Percentiles rank a stretch among this genome's conserved stretches.
Conservation (phyloP, 2,888 invertebrate species). For the Brenthis daphne region DNA sequence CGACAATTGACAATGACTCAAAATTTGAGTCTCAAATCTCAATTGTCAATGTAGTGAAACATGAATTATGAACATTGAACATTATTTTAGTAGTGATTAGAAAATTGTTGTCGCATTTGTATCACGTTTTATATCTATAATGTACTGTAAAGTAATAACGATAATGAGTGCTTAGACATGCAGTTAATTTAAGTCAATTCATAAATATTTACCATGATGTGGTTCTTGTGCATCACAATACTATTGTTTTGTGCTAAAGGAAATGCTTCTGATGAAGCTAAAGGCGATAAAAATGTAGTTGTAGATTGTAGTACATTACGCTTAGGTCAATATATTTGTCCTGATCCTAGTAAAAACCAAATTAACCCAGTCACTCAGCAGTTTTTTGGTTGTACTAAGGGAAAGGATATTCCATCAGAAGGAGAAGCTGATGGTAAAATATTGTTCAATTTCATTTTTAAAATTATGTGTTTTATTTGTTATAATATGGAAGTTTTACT, state of each 20-base stretch:
- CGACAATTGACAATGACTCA: too few relatives aligned
- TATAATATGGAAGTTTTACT: too few relatives aligned
- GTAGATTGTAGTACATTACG: constrained; percentile 88
- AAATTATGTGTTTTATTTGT: neutral
- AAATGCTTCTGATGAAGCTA: constrained; percentile 61
- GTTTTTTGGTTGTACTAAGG: constrained; percentile 87
- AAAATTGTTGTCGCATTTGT: too few relatives aligned
- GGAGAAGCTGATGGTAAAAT: constrained; percentile 89
- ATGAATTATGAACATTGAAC: too few relatives aligned
- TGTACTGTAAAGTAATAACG: too few relatives aligned
- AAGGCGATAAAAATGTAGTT: constrained; percentile 53
- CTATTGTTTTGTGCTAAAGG: constrained; percentile 44
- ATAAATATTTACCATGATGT: constrained; percentile 18
- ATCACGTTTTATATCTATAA: too few relatives aligned
- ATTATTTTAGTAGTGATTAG: too few relatives aligned
- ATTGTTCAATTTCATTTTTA: neutral
- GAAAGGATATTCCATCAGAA: constrained; percentile 80
- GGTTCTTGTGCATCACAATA: constrained; percentile 16
- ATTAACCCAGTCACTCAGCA: constrained; percentile 96
- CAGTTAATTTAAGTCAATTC: too few relatives aligned
- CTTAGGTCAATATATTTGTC: constrained; percentile 92
- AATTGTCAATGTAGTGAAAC: too few relatives aligned
- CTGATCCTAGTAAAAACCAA: constrained; percentile 87
- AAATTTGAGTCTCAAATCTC: too few relatives aligned
- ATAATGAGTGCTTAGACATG: too few relatives aligned